Base-by-base conservation (phyloP, 1,140 invertebrate species). In the Calliopsis andreniformis region DNA sequence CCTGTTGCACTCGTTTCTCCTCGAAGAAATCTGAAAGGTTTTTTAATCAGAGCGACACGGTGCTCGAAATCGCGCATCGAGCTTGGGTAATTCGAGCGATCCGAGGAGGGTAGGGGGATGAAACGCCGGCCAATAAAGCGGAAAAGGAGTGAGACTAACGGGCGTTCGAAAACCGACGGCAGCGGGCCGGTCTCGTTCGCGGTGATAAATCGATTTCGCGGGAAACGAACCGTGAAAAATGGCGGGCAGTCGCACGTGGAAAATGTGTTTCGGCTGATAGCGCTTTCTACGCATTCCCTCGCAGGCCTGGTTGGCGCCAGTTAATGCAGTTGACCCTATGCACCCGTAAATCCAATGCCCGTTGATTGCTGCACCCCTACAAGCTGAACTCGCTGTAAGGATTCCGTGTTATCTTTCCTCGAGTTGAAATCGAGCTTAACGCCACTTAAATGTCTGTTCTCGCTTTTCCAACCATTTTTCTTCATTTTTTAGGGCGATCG, bases 211-310 rank as follows among this genome's bases (percentile, higher is more conserved):
- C 82, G 82, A 84, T 84, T 84, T 80, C 53, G 72, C 59, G 78
- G 66, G 72, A 83, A 83, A 83, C 81, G 81, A 84, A 84, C 81
- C 78, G 63, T 83, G 82, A 84, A 84, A 84, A 84, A 84, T 84
- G 78, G 81, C 78, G 72, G 82, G 82, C 82, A 83, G 81, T 84
- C 81, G 81, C 78, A 84, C 78, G 82, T 84, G 78, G 81, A 84
- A 84, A 84, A 84, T 83, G 78, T 83, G 82, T 79, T 83, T 82
- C 82, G 82, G 76, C 70, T 76, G 82, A 84, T 84, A 83, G 76
- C 80, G 66, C 80, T 83, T 75, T 75, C 62, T 63, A 56, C 71
- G 71, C 71, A 35, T 18, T 63, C 35, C 39, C 39, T 25, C 23
- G n/a, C 71, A 6, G 28, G 32, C 4, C 45, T 70, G 39, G 63